Percentiles rank a stretch among this genome's conserved stretches.
Evolutionary conservation across 2,888 invertebrate species (phyloP).

Genomic region (Nemotelus nigrinus): DNA sequence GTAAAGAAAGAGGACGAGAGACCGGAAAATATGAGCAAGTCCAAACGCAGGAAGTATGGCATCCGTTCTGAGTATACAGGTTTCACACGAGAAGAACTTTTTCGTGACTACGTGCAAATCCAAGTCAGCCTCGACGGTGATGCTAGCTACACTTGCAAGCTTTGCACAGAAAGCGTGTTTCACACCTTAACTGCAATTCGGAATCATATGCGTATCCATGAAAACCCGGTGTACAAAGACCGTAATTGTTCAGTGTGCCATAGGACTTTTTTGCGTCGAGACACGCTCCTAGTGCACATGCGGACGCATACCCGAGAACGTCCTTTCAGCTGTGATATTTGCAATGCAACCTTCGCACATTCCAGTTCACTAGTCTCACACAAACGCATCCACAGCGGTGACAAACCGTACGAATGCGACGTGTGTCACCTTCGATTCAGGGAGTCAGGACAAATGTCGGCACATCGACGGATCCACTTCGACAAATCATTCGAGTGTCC

Average conservation of each 20-base stretch:
- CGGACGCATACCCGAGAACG: constrained; percentile 47
- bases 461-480: constrained; percentile 48
- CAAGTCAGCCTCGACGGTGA: constrained; percentile 45
- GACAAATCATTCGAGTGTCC: constrained; percentile 48
- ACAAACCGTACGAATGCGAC: constrained; percentile 46
- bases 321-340: constrained; percentile 47
- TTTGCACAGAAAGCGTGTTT: constrained; percentile 44
- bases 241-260: constrained; percentile 46
- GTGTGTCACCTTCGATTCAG: constrained; percentile 46
- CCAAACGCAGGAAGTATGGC: constrained; percentile 20
- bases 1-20: constrained; percentile 41
- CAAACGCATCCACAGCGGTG: constrained; percentile 46
- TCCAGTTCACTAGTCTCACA: constrained; percentile 49
- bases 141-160: constrained; percentile 46
- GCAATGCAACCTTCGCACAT: constrained; percentile 47
- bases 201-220: constrained; percentile 49
- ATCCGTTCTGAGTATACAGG: constrained; percentile 46
- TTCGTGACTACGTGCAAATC: constrained; percentile 47
- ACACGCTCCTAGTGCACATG: constrained; percentile 48
- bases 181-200: constrained; percentile 44
- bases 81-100: constrained; percentile 45
- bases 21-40: neutral
- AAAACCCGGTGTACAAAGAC: constrained; percentile 48
- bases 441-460: constrained; percentile 50
- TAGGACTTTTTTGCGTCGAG: constrained; percentile 45